Conservation (phyloP, 2,113 vertebrate species). For the Gasterosteus aculeatus region DNA sequence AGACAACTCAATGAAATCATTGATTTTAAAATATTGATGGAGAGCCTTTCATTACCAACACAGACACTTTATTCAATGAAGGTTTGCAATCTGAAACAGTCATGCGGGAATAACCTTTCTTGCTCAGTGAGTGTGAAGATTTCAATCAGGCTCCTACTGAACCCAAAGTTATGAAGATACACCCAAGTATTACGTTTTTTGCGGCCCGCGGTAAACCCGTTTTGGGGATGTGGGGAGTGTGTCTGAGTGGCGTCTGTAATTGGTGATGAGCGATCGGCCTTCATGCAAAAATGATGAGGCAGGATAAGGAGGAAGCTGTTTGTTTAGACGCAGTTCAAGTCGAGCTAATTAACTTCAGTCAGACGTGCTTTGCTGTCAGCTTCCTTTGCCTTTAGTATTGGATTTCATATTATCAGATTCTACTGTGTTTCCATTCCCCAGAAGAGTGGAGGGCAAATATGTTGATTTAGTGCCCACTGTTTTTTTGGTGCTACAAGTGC, state of each 20-base stretch:
- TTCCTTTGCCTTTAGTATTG: conserved; percentile 53
- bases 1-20: conserved; percentile 21
- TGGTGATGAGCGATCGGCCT: conserved; percentile 17
- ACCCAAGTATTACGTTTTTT: not conserved
- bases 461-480: conserved; percentile 6
- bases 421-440: conserved; percentile 27
- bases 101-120: conserved; percentile 1
- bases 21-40: conserved; percentile 17
- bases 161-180: conserved; percentile 12
- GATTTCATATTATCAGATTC: conserved; percentile 45
- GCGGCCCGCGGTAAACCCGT: conserved; percentile 1
- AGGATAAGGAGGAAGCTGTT: conserved; percentile 47
- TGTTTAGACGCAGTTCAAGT: conserved; percentile 45
- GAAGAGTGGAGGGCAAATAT: conserved; percentile 5
- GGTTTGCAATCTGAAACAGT: conserved; percentile 6
- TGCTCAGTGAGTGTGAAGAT: conserved; percentile 8
- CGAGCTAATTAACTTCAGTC: conserved; percentile 61
- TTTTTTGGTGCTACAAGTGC: too few species aligned
- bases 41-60: not conserved
- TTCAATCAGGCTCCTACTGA: not conserved
- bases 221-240: conserved; percentile 23
- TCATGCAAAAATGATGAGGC: conserved; percentile 37
- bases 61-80: not conserved
- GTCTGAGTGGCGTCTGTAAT: conserved; percentile 30
- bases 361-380: conserved; percentile 44